Evolutionary conservation across 1,140 invertebrate species (phyloP), one percentile per base, ranked within the genome.

Genomic region (Myzus persicae): DNA sequence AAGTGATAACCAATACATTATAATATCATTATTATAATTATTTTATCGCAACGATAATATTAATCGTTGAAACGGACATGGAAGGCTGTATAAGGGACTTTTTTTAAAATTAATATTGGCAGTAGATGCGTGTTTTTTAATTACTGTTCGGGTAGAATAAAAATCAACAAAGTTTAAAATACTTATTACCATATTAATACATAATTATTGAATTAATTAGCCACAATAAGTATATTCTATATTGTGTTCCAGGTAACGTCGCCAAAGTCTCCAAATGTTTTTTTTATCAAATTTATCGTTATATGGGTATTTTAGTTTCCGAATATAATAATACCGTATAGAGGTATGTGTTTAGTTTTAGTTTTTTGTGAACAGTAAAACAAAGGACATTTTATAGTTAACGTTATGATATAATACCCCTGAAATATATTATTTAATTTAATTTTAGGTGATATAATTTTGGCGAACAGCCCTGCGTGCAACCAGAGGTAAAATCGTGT

Each of bases 381-480:
- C n/a, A 76, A 76, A n/a, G 31, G 59, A 76, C 14, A n/a, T 76
- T 76, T 76, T n/a, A 54, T 26, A 54, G 54, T 54, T 54, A 67
- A n/a, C 59, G 31, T 76, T 76, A 20, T 67, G n/a, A 5, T n/a
- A 76, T 76, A 76, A 76, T 76, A 76, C n/a, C 59, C 14, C 31
- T 76, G 31, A 76, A 76, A 85, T 85, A 42, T 42, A 85, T 84
- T 84, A 84, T 85, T 84, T 40, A 85, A 85, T 85, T 40, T 40
- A 40, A 85, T 44, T 44, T 85, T 44, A 26, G 38, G 14, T n/a
- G n/a, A 76, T 42, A 44, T 44, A 44, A 85, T 85, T 85, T 85
- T 85, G 84, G 84, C 84, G 42, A 85, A 85, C 24, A 14, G 84
- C 40, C 42, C 20, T 44, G 84, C 84, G 26, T 44, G 84, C 26